Evolutionary conservation across 2,888 invertebrate genomes (phyloP), one percentile per base, ranked within the genome.

Genomic region (Cryptocephalus moraei): DNA sequence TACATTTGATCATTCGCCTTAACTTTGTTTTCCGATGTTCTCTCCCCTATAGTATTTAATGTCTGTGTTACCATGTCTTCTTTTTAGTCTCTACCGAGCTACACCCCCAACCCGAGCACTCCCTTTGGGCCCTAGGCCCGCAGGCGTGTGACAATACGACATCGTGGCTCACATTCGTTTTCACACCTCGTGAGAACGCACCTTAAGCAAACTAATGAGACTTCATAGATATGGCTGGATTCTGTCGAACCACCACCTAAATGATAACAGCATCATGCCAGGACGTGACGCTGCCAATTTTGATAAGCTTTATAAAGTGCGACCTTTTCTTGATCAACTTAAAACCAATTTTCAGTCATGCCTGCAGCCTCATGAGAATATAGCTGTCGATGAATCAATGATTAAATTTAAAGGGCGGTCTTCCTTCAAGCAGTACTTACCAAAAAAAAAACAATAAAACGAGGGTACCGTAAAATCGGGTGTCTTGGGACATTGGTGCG

Each of bases 141-240:
- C n/a, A n/a, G n/a, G n/a, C n/a, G n/a, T n/a, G n/a, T n/a, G n/a
- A n/a, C n/a, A n/a, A n/a, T n/a, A n/a, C n/a, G n/a, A n/a, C n/a
- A n/a, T n/a, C n/a, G n/a, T n/a, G n/a, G n/a, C n/a, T n/a, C n/a
- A n/a, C n/a, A n/a, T n/a, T n/a, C n/a, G n/a, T n/a, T n/a, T n/a
- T n/a, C n/a, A n/a, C n/a, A n/a, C n/a, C n/a, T n/a, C n/a, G n/a
- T n/a, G n/a, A n/a, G n/a, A n/a, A n/a, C n/a, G n/a, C n/a, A n/a
- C n/a, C n/a, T 32, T 33, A 44, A 39, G 44, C 39, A 38, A 39
- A 39, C 10, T 44, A 39, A n/a, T n/a, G n/a, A n/a, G n/a, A n/a
- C n/a, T n/a, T n/a, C n/a, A n/a, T n/a, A n/a, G n/a, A n/a, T n/a
- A 44, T 44, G 44, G 44, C 8, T 44, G 39, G 44, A 32, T 44